phyloP scores from a whole-genome alignment of 1,140 invertebrate species.

The Subanguina moxae region DNA sequence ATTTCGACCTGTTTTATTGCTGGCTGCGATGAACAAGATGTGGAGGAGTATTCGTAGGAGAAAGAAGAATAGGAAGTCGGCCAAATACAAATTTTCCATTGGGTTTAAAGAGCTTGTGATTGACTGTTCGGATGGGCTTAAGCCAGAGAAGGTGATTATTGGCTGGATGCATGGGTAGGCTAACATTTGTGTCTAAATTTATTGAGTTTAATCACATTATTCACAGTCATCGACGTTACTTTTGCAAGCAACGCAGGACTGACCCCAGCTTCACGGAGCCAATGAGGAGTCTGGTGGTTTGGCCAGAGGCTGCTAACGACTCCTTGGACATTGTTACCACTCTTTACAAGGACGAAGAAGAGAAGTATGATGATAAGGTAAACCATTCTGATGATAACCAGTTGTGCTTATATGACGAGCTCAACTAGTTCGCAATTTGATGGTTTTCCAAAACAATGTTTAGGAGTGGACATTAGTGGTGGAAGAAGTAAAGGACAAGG shows the following conservation, averaged over 20 bases:
- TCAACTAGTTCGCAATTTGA: too few species aligned
- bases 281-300: slow-evolving; percentile 37
- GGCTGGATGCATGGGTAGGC: slow-evolving; percentile 42
- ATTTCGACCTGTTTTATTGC: too few species aligned
- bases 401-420: too few species aligned
- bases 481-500: slow-evolving; percentile 45
- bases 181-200: too few species aligned
- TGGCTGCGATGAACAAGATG: not conserved
- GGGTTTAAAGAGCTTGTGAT: slow-evolving; percentile 40
- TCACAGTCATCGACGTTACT: slow-evolving; percentile 24
- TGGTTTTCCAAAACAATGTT: too few species aligned
- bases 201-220: not conserved
- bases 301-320: slow-evolving; percentile 43
- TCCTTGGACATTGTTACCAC: slow-evolving; percentile 41
- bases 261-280: slow-evolving; percentile 36
- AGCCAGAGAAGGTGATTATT: slow-evolving; percentile 35
- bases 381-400: too few species aligned
- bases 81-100: slow-evolving; percentile 41
- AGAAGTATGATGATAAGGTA: slow-evolving; percentile 48
- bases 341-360: slow-evolving; percentile 43
- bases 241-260: slow-evolving; percentile 25
- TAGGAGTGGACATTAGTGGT: slow-evolving; percentile 54
- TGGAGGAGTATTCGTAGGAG: not conserved
- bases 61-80: slow-evolving; percentile 44
- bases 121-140: slow-evolving; percentile 29